Percentiles rank a stretch among this genome's conserved stretches.
Evolutionary conservation across 2,797 vertebrate genomes (phyloP).

Genomic region (Sarcophilus harrisii): DNA sequence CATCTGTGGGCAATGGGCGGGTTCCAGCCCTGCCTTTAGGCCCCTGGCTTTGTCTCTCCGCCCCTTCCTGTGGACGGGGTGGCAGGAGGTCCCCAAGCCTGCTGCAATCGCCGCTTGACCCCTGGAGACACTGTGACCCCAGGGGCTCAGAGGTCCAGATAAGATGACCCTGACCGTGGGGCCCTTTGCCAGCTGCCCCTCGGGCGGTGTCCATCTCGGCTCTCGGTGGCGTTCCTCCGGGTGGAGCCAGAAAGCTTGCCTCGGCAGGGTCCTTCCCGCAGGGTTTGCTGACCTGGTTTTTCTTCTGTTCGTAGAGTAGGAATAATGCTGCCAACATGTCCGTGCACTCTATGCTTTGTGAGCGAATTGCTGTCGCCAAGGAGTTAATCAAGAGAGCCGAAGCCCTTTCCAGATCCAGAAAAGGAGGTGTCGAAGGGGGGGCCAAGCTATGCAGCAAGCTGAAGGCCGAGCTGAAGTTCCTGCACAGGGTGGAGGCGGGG

Average conservation of each 20-base stretch:
- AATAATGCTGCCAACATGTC: constrained; percentile 92
- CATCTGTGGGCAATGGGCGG: not conserved
- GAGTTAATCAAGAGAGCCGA: constrained; percentile 91
- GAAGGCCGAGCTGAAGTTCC: constrained; percentile 94
- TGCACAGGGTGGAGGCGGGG: constrained; percentile 91
- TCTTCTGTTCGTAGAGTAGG: constrained; percentile 80
- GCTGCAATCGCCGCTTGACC: not conserved
- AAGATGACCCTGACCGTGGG: too few species aligned
- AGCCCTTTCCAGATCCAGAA: constrained; percentile 87
- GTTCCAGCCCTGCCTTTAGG: too few species aligned
- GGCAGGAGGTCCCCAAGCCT: not conserved
- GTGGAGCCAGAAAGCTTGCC: not conserved
- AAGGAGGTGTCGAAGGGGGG: constrained; percentile 90
- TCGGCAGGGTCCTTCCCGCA: too few species aligned
- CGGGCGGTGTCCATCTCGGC: not conserved
- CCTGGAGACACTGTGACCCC: not conserved
- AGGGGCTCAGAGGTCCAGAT: too few species aligned
- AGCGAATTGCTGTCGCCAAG: constrained; percentile 90
- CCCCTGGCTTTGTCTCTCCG: too few species aligned
- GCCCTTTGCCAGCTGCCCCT: not conserved
- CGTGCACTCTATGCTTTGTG: constrained; percentile 88
- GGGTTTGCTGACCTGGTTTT: not conserved
- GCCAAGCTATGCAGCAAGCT: constrained; percentile 94
- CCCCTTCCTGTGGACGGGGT: too few species aligned
- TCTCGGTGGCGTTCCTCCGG: rapidly evolving